These are phyloP conservation scores for Ceyx margarethae DNA, from an alignment of 2,113 vertebrate species.

Conservation along the genomic window DNA sequence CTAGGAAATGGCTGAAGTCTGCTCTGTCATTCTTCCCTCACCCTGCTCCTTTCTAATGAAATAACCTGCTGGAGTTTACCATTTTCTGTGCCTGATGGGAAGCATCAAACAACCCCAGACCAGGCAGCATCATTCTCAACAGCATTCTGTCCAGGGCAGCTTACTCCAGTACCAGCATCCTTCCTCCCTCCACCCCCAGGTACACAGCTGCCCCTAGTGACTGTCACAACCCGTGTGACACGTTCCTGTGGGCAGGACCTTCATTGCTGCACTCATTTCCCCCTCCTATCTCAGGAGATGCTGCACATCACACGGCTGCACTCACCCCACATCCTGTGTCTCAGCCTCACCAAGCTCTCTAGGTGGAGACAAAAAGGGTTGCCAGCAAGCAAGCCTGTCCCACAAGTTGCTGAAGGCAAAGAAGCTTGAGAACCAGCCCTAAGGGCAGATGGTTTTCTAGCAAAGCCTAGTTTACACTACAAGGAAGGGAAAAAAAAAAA, in stretches of 20 bases:
- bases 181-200: neutral
- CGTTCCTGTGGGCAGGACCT: neutral
- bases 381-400: neutral
- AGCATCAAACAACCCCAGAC: constrained; percentile 25
- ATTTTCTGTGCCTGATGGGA: neutral
- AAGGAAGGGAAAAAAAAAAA: neutral
- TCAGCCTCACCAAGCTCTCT: neutral
- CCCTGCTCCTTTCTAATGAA: neutral
- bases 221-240: neutral
- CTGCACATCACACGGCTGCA: neutral
- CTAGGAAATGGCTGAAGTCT: neutral
- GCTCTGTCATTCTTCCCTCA: neutral
- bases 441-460: neutral
- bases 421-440: neutral
- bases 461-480: neutral
- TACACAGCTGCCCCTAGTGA: neutral
- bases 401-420: neutral
- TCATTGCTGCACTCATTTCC: constrained; percentile 25
- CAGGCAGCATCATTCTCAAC: neutral
- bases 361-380: neutral
- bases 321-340: neutral
- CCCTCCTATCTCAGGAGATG: neutral
- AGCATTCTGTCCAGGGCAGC: neutral
- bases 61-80: neutral
- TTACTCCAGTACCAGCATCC: neutral